Conservation (phyloP, 2,888 invertebrate genomes). For the Xestia sexstrigata region DNA sequence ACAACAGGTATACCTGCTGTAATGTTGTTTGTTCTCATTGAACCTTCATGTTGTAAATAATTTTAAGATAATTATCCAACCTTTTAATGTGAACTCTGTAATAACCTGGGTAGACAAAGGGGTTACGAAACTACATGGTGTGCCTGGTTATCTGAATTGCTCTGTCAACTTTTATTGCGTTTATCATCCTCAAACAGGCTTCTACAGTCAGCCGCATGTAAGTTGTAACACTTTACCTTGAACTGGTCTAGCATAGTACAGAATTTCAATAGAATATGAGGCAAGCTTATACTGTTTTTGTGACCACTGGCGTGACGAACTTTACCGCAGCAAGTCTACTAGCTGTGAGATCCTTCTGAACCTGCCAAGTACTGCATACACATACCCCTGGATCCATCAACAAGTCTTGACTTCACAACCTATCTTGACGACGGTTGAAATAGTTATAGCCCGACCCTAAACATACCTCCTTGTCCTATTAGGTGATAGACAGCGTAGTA, state of each 20-base stretch:
- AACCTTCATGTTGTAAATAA: slow-evolving; percentile 10
- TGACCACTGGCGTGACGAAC: neutral
- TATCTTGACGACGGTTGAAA: slow-evolving; percentile 1
- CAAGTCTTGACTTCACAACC: slow-evolving; percentile 4
- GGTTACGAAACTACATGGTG: neutral
- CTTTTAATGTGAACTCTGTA: neutral
- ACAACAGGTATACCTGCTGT: slow-evolving; percentile 87
- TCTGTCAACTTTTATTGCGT: neutral
- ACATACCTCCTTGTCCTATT: slow-evolving; percentile 25
- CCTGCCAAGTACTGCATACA: neutral
- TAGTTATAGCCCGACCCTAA: slow-evolving; percentile 10
- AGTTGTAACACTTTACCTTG: neutral
- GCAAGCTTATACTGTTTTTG: neutral
- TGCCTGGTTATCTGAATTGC: neutral
- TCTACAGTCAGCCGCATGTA: neutral
- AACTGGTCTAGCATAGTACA: neutral
- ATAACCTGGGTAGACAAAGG: neutral
- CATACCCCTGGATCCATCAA: neutral
- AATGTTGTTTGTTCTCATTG: slow-evolving; percentile 47
- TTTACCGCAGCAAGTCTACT: neutral
- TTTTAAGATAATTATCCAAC: neutral
- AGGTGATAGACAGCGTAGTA: slow-evolving; percentile 90
- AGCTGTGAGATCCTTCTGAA: neutral
- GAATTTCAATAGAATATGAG: neutral
- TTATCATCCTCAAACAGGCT: neutral